phyloP scores from a whole-genome alignment of 2,888 invertebrate genomes.

The Odontomyia ornata region DNA sequence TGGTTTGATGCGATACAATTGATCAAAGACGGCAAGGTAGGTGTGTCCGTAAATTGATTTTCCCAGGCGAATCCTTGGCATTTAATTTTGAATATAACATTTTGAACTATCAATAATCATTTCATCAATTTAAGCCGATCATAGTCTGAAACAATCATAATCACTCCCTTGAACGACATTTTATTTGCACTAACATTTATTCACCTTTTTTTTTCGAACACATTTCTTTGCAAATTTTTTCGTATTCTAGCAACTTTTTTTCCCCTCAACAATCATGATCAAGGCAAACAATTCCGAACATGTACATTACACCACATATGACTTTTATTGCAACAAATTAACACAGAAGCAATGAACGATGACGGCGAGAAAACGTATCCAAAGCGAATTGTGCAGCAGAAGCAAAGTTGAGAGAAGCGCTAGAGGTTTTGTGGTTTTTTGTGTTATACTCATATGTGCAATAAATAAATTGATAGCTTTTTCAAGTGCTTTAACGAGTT shows the following conservation, averaged over 20 bases:
- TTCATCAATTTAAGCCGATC: too few species aligned
- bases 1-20: too few species aligned
- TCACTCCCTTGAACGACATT: too few species aligned
- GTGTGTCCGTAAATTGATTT: too few species aligned
- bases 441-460: too few species aligned
- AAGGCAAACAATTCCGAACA: not conserved
- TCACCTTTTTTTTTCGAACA: not conserved
- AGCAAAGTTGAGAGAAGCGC: not conserved
- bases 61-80: too few species aligned
- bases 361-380: not conserved
- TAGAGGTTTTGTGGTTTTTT: not conserved
- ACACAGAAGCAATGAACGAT: not conserved
- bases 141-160: too few species aligned
- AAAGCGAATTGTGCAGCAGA: not conserved
- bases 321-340: conserved; percentile 10
- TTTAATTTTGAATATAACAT: too few species aligned
- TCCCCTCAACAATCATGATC: conserved; percentile 3
- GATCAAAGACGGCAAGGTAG: too few species aligned
- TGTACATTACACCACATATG: not conserved
- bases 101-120: too few species aligned
- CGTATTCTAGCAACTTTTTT: not conserved
- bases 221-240: not conserved
- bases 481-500: conserved; percentile 11
- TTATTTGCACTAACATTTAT: too few species aligned
- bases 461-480: conserved; percentile 20